Conservation (phyloP, 1,140 invertebrate species). For the Drosophila bipectinata region DNA sequence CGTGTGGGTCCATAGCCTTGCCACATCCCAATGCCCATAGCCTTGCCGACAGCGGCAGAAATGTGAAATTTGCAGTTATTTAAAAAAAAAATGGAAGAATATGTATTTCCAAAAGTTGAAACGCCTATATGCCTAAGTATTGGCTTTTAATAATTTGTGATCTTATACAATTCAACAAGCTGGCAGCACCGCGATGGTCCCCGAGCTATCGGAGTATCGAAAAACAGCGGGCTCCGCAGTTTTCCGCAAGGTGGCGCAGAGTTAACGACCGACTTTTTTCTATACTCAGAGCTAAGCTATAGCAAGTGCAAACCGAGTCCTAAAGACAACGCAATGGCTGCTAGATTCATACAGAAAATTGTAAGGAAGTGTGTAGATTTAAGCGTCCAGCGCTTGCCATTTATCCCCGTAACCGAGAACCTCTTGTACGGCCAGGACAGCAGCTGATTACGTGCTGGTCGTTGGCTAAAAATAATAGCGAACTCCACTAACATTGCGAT, state of each 20-base stretch:
- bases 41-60: not conserved
- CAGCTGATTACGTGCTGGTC: slow-evolving; percentile 67
- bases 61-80: too few species aligned
- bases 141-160: too few species aligned
- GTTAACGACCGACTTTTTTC: slow-evolving; percentile 62
- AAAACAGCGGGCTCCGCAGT: slow-evolving; percentile 51
- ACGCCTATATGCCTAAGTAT: too few species aligned
- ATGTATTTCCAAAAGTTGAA: too few species aligned
- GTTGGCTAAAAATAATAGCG: slow-evolving; percentile 24
- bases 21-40: not conserved
- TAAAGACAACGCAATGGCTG: slow-evolving; percentile 71
- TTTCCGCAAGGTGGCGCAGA: slow-evolving; percentile 77
- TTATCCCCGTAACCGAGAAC: slow-evolving; percentile 1
- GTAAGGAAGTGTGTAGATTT: slow-evolving; percentile 64
- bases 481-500: slow-evolving; percentile 57
- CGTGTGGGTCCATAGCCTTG: not conserved
- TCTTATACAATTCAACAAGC: too few species aligned
- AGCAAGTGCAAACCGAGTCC: slow-evolving; percentile 63
- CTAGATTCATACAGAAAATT: slow-evolving; percentile 83
- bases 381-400: slow-evolving; percentile 7
- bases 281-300: slow-evolving; percentile 50
- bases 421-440: slow-evolving; percentile 14
- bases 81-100: too few species aligned
- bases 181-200: not conserved
- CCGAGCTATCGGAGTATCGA: slow-evolving; percentile 14